Evolutionary conservation across 2,797 vertebrate genomes (phyloP), one percentile per base, ranked within the genome.

Genomic region (Poecilia gillii): DNA sequence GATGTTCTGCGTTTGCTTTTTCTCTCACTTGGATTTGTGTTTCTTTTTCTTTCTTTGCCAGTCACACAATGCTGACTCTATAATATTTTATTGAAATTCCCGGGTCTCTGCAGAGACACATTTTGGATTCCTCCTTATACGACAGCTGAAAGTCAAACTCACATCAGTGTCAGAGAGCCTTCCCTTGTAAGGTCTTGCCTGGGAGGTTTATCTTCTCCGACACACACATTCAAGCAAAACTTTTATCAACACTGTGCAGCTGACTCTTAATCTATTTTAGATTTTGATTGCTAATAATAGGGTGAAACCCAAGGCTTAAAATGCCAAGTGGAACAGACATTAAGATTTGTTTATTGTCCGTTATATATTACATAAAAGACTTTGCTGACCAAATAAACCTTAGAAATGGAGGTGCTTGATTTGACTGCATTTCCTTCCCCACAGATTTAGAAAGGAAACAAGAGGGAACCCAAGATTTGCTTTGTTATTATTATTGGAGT

Each of bases 161-260:
- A 74, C 73, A 47, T 71, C 41, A 70, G 31, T 81, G 75, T 57
- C 84, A 83, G 71, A 73, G 41, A 57, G 41, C 68, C 43, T 88
- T 75, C 39, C 88, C 86, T 89, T 90, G 82, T 89, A 89, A 73
- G 81, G 89, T 83, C 74, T 77, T 7, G n/a, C 33, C 76, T 70
- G 25, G 82, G 74, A 39, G 41, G 51, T 73, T 84, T 84, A 78
- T 79, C 11, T 72, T 74, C 75, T 59, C 33, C 46, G 77, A 28
- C 53, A 41, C 7, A 14, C 39, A 72, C 46, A 45, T 76, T 74
- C 75, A 43, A 76, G 80, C n/a, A 75, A 49, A 76, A 41, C 55
- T 16, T 77, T 70, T 76, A 39, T 64, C 23, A 74, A 13, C 72
- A 73, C 47, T 6, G 47, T 43, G 62, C 8, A 68, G 13, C 6